Base-by-base conservation (phyloP, 2,888 invertebrate genomes). In the Oegoconia quadripuncta region DNA sequence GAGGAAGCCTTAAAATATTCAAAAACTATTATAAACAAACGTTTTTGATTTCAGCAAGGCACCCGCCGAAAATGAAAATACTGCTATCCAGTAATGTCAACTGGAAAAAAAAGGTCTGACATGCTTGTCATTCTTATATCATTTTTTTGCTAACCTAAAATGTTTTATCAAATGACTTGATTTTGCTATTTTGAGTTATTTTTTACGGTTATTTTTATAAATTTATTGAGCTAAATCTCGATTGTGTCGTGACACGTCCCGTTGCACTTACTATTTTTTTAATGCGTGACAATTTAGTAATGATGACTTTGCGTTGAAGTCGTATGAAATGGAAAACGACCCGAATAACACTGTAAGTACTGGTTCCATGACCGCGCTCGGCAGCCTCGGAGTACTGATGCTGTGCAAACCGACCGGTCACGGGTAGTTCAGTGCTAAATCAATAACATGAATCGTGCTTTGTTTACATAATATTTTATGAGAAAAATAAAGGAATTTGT, bases 101-200 rank as follows among this genome's bases (percentile, higher is more conserved):
- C 69, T 77, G 82, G 83, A 87, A 84, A 80, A 87, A 86, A 84
- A 87, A 87, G 86, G 86, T 87, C 68, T 84, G 84, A 83, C 86
- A 84, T 83, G 78, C 59, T 74, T 80, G 87, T 83, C 86, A 86
- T 74, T 79, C 67, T 70, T 72, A 63, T 79, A 86, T 77, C 63
- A 83, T 83, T 83, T 84, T 84, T 87, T 87, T 84, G 84, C 83
- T 87, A 86, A 87, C 87, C 86, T 84, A 87, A 87, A 87, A 87
- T 87, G 87, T 86, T 86, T 86, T 78, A 78, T 83, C 84, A 82
- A 86, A 86, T 83, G 83, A 81, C 82, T 82, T 87, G 78, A 87
- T 81, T 79, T 72, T 78, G 69, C 62, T 76, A 67, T 78, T 83
- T 86, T 75, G 74, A 71, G 68, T 70, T 65, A 74, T 81, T 83